phyloP scores from a whole-genome alignment of 2,797 vertebrate species.

The Enteromius unitaeniatus region DNA sequence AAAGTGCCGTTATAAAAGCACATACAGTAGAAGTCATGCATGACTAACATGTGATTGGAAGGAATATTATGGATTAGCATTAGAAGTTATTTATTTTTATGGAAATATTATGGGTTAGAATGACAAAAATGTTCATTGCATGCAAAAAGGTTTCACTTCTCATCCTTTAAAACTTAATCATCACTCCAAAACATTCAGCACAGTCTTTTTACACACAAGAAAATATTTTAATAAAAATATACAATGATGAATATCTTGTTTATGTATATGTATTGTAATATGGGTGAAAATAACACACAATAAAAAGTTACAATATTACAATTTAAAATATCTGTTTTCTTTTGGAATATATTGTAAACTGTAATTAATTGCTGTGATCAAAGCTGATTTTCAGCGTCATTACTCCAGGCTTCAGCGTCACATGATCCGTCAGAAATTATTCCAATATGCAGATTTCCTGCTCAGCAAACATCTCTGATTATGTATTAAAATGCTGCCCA shows the following conservation, averaged over 20 bases:
- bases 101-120: neutral
- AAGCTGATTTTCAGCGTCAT: neutral
- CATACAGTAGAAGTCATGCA: neutral
- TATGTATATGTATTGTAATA: neutral
- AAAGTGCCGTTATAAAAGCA: neutral
- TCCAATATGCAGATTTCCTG: neutral
- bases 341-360: neutral
- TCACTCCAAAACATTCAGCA: neutral
- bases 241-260: neutral
- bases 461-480: neutral
- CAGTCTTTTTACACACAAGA: neutral
- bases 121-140: neutral
- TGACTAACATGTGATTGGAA: neutral
- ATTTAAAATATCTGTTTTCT: neutral
- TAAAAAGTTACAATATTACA: neutral
- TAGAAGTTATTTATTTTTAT: neutral
- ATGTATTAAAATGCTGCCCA: neutral
- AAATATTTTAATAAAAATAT: constrained; percentile 1
- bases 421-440: neutral
- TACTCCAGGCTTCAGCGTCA: neutral
- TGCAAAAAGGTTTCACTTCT: neutral
- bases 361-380: neutral
- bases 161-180: neutral
- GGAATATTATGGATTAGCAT: neutral
- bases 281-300: neutral